Evolutionary conservation across 2,113 vertebrate species (phyloP).

Genomic region (Notiomystis cincta): DNA sequence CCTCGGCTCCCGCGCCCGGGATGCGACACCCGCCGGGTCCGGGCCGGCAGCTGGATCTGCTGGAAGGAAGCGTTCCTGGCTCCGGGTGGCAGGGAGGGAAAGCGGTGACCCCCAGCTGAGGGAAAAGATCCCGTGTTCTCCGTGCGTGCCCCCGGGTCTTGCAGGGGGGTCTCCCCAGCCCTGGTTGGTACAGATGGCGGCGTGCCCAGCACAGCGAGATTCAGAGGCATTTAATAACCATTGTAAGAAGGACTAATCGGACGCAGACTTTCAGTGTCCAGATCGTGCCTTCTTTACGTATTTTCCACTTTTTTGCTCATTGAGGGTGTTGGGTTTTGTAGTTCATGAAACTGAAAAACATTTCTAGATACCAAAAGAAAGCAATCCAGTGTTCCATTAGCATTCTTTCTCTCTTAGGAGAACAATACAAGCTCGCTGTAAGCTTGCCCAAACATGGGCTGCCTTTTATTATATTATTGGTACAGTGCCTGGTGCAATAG

Average conservation of each 20-base stretch:
- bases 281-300: not conserved
- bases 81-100: fast-evolving
- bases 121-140: not conserved
- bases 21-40: not conserved
- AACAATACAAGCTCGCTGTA: constrained; percentile 14
- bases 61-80: not conserved
- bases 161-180: not conserved
- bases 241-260: not conserved
- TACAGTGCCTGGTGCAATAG: not conserved
- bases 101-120: not conserved
- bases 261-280: not conserved
- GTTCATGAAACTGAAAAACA: not conserved
- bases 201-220: not conserved
- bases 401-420: not conserved
- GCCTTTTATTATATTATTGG: not conserved
- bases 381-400: not conserved
- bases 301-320: not conserved
- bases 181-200: not conserved
- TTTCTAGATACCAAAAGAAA: not conserved
- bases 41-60: not conserved
- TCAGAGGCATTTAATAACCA: not conserved
- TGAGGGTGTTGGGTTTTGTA: not conserved
- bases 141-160: not conserved
- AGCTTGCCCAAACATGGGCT: constrained; percentile 38
- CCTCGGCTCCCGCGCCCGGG: not conserved